Percentiles rank a stretch among this genome's conserved stretches.
Evolutionary conservation across 2,113 vertebrate genomes (phyloP).

Genomic region (Aptenodytes patagonicus): DNA sequence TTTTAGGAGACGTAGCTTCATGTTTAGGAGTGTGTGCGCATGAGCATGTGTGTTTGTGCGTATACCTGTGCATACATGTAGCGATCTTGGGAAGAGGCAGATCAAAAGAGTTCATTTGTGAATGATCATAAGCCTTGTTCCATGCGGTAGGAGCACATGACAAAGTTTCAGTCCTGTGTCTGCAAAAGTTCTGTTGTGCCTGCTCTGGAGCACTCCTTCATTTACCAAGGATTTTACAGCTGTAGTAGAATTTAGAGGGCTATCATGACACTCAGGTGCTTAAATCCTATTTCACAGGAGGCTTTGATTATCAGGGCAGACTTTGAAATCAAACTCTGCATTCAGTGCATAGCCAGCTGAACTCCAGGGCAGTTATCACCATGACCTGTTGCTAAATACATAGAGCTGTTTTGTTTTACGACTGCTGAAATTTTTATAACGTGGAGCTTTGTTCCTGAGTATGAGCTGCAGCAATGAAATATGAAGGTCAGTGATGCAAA

Average conservation of each 20-base stretch:
- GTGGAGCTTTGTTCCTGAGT: background rate
- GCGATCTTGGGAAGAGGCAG: background rate
- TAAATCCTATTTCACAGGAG: background rate
- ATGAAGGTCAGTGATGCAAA: background rate
- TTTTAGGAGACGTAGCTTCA: background rate
- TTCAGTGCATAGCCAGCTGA: slow-evolving; percentile 12
- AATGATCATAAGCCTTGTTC: background rate
- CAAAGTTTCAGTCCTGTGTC: background rate
- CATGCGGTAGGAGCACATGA: background rate
- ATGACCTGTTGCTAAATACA: slow-evolving; percentile 54
- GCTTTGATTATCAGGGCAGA: slow-evolving; percentile 34
- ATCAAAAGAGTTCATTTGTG: background rate
- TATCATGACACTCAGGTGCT: background rate
- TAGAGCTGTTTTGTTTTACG: background rate
- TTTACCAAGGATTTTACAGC: background rate
- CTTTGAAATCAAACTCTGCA: slow-evolving; percentile 58
- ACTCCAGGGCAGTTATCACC: slow-evolving; percentile 29
- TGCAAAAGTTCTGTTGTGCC: background rate
- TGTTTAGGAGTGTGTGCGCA: background rate
- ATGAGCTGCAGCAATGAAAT: slow-evolving; percentile 16
- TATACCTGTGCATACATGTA: background rate
- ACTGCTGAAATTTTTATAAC: background rate
- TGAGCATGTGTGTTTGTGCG: background rate
- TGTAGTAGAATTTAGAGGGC: background rate
- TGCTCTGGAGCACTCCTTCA: background rate